Conservation (phyloP, 2,888 invertebrate species). For the Diarsia brunnea region DNA sequence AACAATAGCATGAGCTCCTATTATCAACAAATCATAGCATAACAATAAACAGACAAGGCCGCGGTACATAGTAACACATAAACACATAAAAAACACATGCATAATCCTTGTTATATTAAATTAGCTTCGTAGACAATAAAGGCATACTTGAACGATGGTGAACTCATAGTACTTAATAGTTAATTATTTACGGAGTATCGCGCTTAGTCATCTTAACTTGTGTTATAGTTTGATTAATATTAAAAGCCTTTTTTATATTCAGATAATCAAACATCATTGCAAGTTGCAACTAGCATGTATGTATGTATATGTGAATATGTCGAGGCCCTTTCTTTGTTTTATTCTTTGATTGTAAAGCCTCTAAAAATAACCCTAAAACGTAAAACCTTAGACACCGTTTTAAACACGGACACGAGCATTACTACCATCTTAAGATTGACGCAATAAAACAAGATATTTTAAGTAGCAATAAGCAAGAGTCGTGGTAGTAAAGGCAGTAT, state of each 20-base stretch:
- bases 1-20: constrained; percentile 51
- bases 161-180: constrained; percentile 53
- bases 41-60: constrained; percentile 59
- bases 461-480: constrained; percentile 63
- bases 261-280: neutral
- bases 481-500: constrained; percentile 67
- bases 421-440: constrained; percentile 23
- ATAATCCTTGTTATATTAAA: constrained; percentile 58
- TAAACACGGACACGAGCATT: neutral
- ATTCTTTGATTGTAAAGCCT: neutral
- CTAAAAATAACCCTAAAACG: neutral
- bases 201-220: constrained; percentile 49
- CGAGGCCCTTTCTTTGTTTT: neutral
- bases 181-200: constrained; percentile 48
- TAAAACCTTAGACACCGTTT: constrained; percentile 5
- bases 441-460: constrained; percentile 52
- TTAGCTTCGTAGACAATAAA: constrained; percentile 56
- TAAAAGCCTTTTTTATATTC: constrained; percentile 27
- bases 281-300: neutral
- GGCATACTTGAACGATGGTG: constrained; percentile 55
- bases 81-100: constrained; percentile 56
- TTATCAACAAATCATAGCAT: constrained; percentile 62
- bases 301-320: neutral
- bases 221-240: constrained; percentile 22
- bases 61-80: constrained; percentile 36